phyloP scores from a whole-genome alignment of 2,888 invertebrate genomes.

The Noctuana brunneofusca region DNA sequence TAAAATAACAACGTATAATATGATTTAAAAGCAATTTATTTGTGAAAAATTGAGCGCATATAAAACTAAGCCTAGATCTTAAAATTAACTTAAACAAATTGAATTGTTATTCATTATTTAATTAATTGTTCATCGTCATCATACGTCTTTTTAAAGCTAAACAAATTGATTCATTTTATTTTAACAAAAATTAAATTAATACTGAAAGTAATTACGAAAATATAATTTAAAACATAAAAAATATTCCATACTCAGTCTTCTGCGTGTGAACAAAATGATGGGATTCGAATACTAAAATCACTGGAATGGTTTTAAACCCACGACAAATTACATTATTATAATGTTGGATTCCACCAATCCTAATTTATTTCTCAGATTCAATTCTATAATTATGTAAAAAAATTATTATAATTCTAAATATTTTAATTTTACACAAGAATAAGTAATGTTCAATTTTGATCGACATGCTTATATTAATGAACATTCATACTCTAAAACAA shows the following conservation, averaged over 20 bases:
- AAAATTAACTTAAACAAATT: conserved; percentile 49
- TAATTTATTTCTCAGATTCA: too few species aligned
- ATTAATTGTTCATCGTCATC: conserved; percentile 31
- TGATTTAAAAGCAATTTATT: conserved; percentile 72
- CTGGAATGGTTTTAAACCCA: conserved; percentile 38
- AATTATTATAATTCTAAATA: too few species aligned
- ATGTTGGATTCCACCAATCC: too few species aligned
- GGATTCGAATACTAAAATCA: conserved; percentile 39
- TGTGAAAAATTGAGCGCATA: conserved; percentile 79
- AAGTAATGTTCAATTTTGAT: too few species aligned
- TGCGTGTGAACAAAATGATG: conserved; percentile 41
- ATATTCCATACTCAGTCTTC: conserved; percentile 52
- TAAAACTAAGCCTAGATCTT: conserved; percentile 63
- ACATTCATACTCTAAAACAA: too few species aligned
- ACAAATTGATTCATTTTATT: conserved; percentile 36
- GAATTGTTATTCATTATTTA: conserved; percentile 23
- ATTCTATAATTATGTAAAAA: too few species aligned
- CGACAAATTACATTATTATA: neutral
- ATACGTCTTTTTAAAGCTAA: conserved; percentile 35
- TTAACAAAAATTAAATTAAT: conserved; percentile 38
- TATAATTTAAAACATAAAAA: conserved; percentile 34
- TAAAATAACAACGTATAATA: conserved; percentile 7
- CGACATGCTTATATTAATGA: too few species aligned
- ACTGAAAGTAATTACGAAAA: conserved; percentile 39
- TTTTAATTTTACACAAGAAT: too few species aligned